Base-by-base conservation (phyloP, 2,797 vertebrate genomes). In the Gymnocypris eckloni region DNA sequence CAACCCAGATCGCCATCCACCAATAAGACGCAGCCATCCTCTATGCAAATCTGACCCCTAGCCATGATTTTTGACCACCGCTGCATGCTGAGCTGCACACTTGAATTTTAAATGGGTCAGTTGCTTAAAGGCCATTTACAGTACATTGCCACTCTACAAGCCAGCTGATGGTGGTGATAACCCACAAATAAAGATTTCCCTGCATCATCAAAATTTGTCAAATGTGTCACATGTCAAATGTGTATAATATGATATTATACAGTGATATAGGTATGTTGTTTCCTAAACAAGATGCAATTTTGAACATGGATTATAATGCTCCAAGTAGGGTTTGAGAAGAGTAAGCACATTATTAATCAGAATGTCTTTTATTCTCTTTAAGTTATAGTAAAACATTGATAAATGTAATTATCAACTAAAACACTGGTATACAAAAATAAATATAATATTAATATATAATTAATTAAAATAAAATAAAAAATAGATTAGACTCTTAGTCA, bases 1-100 rank as follows among this genome's bases (percentile, higher is more conserved):
- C 22, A 86, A 91, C 77, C 82, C 90, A 73, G 87, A 91, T 88
- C 79, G 87, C 88, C 87, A 81, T 84, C 89, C 85, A 83, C 69
- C 82, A 70, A 87, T 89, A 84, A 79, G 79, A 82, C 82, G 4
- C 39, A 64, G 50, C 20, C 33, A 2, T 64, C 50, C 33, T 15
- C 33, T 28, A 52, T 81, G 39, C 33, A 79, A 79, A 81, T 52
- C 48, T 75, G 59, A 86, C 64, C 73, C 78, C 48, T 20, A 56
- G 75, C 52, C 71, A 76, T 25, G 11, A n/a, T n/a, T 28, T 79
- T 61, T 76, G 64, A 76, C 73, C 56, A 73, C 10, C 6, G 13
- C 50, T 76, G 73, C 85, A 66, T 10, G 7, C 9, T 72, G 54
- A 72, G 39, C 37, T 66, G 54, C 41, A 87, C 50, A 22, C n/a